Evolutionary conservation across 2,888 invertebrate species (phyloP).

Genomic region (Eupithecia subumbrata): DNA sequence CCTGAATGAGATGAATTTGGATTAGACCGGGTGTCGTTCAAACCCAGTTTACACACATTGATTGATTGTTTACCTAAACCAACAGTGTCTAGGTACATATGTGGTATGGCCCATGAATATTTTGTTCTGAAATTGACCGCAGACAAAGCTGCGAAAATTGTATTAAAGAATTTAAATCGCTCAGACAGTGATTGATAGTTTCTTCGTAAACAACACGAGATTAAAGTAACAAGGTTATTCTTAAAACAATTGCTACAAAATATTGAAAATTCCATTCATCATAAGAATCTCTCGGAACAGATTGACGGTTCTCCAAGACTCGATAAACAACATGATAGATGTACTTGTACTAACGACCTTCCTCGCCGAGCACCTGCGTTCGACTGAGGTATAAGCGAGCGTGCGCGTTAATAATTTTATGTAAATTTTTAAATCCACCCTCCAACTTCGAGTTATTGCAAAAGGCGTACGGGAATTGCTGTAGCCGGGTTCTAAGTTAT

Average conservation of each 20-base stretch:
- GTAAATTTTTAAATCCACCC: slow-evolving; percentile 57
- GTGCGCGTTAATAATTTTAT: slow-evolving; percentile 53
- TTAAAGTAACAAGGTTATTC: not conserved
- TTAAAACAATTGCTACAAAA: not conserved
- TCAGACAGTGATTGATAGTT: not conserved
- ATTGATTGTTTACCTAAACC: slow-evolving; percentile 5
- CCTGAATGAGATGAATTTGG: not conserved
- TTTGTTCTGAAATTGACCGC: not conserved
- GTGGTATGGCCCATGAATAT: not conserved
- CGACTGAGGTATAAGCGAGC: slow-evolving; percentile 30
- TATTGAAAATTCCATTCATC: not conserved
- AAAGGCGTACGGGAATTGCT: slow-evolving; percentile 41
- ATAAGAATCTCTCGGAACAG: not conserved
- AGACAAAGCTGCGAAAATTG: not conserved
- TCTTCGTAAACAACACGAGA: not conserved
- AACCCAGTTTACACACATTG: not conserved
- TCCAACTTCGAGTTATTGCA: slow-evolving; percentile 45
- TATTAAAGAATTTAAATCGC: not conserved
- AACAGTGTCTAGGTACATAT: not conserved
- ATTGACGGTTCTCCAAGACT: slow-evolving; percentile 1
- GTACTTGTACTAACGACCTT: slow-evolving; percentile 7
- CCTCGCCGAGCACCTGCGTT: slow-evolving; percentile 44
- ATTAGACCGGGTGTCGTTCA: not conserved
- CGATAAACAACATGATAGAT: slow-evolving; percentile 16
- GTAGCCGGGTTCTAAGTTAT: slow-evolving; percentile 30